Base-by-base conservation (phyloP, 1,140 invertebrate species). In the Bilobella aurantiaca region DNA sequence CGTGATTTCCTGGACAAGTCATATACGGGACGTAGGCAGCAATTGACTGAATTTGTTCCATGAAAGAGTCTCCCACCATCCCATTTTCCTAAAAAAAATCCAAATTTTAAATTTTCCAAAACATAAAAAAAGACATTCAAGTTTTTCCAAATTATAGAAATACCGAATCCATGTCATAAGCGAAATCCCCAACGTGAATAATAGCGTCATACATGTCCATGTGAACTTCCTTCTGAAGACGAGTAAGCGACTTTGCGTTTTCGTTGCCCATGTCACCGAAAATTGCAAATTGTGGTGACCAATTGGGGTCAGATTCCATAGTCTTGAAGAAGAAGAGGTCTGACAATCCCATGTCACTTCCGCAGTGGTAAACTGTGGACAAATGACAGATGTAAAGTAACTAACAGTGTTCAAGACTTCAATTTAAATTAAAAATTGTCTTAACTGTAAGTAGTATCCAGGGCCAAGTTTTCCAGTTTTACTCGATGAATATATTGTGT, bases 121-220 rank as follows among this genome's bases (percentile, higher is more conserved):
- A n/a, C n/a, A n/a, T n/a, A n/a, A n/a, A n/a, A n/a, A 63, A 31
- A 57, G 56, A 5, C 21, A 14, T 8, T 29, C 14, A 31, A 30
- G 28, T 12, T 12, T 3, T 5, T 28, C 12, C 23, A 12, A 29
- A 28, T 16, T 5, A 23, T 28, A 66, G 68, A 30, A 32, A 58
- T 79, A 85, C 85, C 1, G 84, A 80, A 78, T 93, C 79, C 88
- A 98, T 90, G 77, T 98, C 90, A 79, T 98, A 98, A 0, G 93
- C 94, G 81, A 98, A 91, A 82, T 96, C 93, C 0, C 93, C 94
- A 66, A 95, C 89, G 80, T 98, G 94, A 57, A 97, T 81, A 63
- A 93, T 86, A 67, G 88, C 83, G 80, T 98, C 91, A 77, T 91
- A 94, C 70, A 84, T 77, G n/a, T 83, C 87, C 31, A 80, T 78